Evolutionary conservation across 2,113 vertebrate genomes (phyloP).

Genomic region (Psephotus haematonotus): DNA sequence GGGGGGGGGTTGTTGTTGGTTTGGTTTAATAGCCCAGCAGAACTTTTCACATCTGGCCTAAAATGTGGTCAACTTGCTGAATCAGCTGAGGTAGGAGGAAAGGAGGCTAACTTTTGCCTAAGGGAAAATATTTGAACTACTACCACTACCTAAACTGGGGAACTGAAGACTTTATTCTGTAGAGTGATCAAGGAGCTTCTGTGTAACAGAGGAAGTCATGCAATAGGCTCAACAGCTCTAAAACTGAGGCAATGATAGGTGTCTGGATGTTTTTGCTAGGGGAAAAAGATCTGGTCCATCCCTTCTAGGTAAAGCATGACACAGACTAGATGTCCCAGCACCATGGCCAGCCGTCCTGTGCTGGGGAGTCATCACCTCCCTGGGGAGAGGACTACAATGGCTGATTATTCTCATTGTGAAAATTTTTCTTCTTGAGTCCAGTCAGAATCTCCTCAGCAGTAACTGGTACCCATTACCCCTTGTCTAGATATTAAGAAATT

Average conservation of each 20-base stretch:
- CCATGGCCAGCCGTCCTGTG: background rate
- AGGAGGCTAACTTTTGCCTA: background rate
- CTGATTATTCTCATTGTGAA: background rate
- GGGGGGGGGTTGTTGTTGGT: background rate
- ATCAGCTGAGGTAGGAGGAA: background rate
- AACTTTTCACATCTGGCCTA: background rate
- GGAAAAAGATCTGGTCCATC: background rate
- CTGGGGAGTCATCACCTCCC: background rate
- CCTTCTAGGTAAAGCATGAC: background rate
- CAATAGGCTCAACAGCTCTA: background rate
- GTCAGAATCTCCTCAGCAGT: background rate
- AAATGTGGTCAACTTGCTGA: background rate
- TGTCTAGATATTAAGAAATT: background rate
- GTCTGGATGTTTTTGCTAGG: background rate
- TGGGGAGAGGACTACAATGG: background rate
- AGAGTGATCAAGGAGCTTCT: background rate
- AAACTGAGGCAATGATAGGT: background rate
- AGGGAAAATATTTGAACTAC: background rate
- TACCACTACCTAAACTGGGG: background rate
- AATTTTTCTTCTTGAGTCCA: background rate
- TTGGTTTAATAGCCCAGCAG: background rate
- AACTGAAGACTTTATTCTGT: background rate
- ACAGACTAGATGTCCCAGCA: background rate
- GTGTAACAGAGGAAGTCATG: background rate
- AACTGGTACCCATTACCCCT: background rate